These are phyloP conservation scores for Sebastes schlegelii DNA, from an alignment of 2,113 vertebrate species.

Conservation along the genomic window DNA sequence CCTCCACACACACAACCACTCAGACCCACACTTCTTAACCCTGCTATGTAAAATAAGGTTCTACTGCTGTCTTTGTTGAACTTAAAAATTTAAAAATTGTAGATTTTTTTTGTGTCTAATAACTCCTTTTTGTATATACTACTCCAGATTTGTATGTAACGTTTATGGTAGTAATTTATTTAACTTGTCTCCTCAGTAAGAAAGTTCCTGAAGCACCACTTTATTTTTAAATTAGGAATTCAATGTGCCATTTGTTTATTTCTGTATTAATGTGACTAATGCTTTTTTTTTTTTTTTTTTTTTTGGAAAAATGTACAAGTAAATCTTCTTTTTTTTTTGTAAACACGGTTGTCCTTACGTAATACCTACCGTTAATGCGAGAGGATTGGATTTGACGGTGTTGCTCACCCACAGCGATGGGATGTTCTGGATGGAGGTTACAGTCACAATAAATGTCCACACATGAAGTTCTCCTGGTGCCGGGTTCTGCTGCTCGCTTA, in stretches of 20 bases:
- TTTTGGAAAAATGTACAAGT: conserved; percentile 64
- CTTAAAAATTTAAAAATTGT: conserved; percentile 76
- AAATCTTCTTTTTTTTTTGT: conserved; percentile 63
- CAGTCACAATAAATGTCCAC: conserved; percentile 37
- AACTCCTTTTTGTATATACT: conserved; percentile 87
- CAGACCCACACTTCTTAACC: conserved; percentile 39
- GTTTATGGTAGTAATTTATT: conserved; percentile 89
- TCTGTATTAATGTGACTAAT: conserved; percentile 87
- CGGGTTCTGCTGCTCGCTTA: conserved; percentile 12
- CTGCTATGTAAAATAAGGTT: conserved; percentile 79
- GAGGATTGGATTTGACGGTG: conserved; percentile 29
- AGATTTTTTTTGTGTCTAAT: conserved; percentile 82
- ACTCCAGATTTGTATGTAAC: conserved; percentile 87
- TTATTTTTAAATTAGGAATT: conserved; percentile 84
- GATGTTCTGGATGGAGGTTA: conserved; percentile 27
- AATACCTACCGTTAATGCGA: conserved; percentile 27
- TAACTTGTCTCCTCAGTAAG: conserved; percentile 84
- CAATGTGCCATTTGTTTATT: conserved; percentile 86
- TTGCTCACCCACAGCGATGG: conserved; percentile 25
- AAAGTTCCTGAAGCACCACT: conserved; percentile 81
- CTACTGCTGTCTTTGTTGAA: conserved; percentile 79
- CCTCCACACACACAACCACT: conserved; percentile 39
- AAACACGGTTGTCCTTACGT: conserved; percentile 59
- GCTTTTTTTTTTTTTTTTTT: conserved; percentile 62
- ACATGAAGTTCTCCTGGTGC: background rate